A percentile compares a stretch with the other conserved stretches of the same genome.
phyloP scores from a whole-genome alignment of 2,797 vertebrate species.

The Glyptemys insculpta region DNA sequence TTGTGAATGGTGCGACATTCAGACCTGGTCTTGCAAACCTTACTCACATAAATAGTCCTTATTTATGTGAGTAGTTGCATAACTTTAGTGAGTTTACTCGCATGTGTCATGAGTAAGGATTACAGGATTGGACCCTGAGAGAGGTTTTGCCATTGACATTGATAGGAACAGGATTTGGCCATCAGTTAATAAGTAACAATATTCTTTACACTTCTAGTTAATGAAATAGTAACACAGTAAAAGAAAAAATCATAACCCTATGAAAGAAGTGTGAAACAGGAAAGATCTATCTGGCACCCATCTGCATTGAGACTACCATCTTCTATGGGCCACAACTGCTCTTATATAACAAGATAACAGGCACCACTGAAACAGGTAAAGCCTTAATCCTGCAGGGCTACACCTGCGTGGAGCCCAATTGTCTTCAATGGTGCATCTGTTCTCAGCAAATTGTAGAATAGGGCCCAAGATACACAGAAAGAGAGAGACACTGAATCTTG shows the following conservation, averaged over 20 bases:
- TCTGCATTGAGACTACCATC: not conserved
- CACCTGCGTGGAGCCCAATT: not conserved
- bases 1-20: not conserved
- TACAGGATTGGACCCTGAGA: not conserved
- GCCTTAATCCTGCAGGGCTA: not conserved
- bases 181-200: not conserved
- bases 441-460: not conserved
- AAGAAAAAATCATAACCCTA: not conserved
- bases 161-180: not conserved
- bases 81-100: not conserved
- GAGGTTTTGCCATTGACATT: not conserved
- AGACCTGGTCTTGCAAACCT: not conserved
- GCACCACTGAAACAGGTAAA: not conserved
- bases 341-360: not conserved
- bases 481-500: not conserved
- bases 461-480: not conserved
- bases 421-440: not conserved
- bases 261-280: not conserved
- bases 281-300: not conserved
- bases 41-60: not conserved
- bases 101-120: not conserved
- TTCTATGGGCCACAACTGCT: not conserved
- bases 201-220: not conserved
- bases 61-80: not conserved
- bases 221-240: not conserved